phyloP scores from a whole-genome alignment of 2,113 vertebrate genomes.

The Lathamus discolor region DNA sequence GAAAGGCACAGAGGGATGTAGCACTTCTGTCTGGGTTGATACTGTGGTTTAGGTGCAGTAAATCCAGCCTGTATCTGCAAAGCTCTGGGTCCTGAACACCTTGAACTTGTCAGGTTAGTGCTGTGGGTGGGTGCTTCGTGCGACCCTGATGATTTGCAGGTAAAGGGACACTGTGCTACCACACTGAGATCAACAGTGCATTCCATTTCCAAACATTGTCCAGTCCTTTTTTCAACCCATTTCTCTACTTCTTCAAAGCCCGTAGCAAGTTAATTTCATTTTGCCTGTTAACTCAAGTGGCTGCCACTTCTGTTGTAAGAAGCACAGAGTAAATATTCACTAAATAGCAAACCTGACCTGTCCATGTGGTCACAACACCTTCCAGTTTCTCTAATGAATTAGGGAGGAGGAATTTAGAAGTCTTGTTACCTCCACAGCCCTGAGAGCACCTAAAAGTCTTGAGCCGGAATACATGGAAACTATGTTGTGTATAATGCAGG shows the following conservation, averaged over 20 bases:
- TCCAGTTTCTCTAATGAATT: not conserved
- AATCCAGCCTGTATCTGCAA: not conserved
- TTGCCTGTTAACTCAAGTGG: not conserved
- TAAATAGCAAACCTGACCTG: not conserved
- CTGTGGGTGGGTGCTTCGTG: accelerated
- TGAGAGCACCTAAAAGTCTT: not conserved
- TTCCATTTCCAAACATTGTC: not conserved
- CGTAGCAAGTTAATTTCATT: not conserved
- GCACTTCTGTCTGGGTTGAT: accelerated
- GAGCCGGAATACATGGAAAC: not conserved
- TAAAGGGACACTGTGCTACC: not conserved
- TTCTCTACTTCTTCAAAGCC: accelerated
- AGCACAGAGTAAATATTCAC: not conserved
- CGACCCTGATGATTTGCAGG: not conserved
- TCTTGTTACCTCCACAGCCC: not conserved
- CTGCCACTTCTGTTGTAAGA: not conserved
- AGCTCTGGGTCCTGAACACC: not conserved
- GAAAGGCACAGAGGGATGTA: not conserved
- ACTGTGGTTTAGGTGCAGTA: not conserved
- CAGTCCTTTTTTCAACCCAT: not conserved
- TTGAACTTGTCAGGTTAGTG: not conserved
- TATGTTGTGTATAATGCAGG: not conserved
- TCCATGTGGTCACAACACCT: not conserved
- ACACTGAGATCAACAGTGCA: not conserved
- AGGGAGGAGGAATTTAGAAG: not conserved